A percentile compares a stretch with the other conserved stretches of the same genome.
Evolutionary conservation across 2,113 vertebrate species (phyloP).

Genomic region (Toxostoma redivivum): DNA sequence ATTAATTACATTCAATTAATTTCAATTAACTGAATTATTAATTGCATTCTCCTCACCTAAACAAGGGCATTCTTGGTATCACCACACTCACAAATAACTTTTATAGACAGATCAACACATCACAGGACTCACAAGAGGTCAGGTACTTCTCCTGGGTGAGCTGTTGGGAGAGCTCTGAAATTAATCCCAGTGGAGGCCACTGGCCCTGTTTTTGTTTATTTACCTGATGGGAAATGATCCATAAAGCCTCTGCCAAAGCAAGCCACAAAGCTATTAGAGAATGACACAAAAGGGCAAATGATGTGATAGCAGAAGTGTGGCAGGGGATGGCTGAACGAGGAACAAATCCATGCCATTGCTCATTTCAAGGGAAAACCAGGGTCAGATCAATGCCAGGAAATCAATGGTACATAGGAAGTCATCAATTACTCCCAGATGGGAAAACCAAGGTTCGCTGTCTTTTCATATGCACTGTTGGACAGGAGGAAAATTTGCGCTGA

Average conservation of each 20-base stretch:
- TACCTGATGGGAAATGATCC: not conserved
- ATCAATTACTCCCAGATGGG: not conserved
- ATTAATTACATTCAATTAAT: not conserved
- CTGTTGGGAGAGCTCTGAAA: not conserved
- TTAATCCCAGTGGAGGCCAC: not conserved
- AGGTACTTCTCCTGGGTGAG: not conserved
- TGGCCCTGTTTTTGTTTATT: not conserved
- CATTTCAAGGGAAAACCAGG: not conserved
- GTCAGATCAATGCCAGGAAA: not conserved
- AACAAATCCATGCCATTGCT: not conserved
- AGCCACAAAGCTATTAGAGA: not conserved
- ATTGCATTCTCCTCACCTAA: not conserved
- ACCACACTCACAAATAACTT: not conserved
- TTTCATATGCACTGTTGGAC: no score
- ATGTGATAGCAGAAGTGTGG: not conserved
- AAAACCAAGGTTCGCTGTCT: accelerated
- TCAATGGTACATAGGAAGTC: not conserved
- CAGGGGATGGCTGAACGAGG: not conserved
- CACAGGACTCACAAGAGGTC: not conserved
- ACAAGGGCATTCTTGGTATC: not conserved
- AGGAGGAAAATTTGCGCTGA: not conserved
- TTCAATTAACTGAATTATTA: not conserved
- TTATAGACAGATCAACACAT: accelerated
- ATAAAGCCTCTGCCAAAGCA: not conserved
- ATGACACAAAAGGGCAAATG: not conserved